Evolutionary conservation across 2,888 invertebrate species (phyloP).

Genomic region (Dasysyrphus tricinctus): DNA sequence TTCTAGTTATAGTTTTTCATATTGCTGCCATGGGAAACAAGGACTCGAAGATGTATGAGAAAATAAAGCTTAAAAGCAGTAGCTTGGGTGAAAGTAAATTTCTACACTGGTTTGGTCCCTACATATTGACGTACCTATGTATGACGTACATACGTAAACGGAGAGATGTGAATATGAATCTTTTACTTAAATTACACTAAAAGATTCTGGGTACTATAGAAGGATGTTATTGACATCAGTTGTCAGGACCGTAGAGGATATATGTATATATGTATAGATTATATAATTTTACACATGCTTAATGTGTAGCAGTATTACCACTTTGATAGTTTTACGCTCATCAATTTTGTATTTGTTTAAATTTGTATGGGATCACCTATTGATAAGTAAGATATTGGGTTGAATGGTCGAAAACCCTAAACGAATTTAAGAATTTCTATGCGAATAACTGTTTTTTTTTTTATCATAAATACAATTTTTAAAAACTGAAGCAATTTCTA

Average conservation of each 20-base stretch:
- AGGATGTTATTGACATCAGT: slow-evolving; percentile 67
- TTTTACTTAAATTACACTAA: slow-evolving; percentile 56
- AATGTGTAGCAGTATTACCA: background rate
- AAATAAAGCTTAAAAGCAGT: slow-evolving; percentile 9
- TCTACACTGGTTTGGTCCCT: background rate
- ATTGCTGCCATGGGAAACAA: slow-evolving; percentile 39
- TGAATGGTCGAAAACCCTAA: no score
- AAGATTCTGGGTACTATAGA: slow-evolving; percentile 52
- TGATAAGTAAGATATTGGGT: no score
- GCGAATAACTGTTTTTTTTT: no score
- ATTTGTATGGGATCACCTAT: no score
- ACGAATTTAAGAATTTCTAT: no score
- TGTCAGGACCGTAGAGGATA: slow-evolving; percentile 14
- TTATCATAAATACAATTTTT: no score
- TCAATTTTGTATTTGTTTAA: background rate
- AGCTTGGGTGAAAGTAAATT: slow-evolving; percentile 33
- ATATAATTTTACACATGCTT: background rate
- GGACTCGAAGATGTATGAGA: slow-evolving; percentile 19
- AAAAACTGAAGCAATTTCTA: no score
- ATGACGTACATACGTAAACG: background rate
- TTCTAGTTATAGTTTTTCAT: slow-evolving; percentile 41
- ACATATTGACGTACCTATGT: no score
- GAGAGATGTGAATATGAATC: slow-evolving; percentile 66
- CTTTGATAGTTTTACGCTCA: background rate
- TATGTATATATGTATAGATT: background rate